Percentiles rank a stretch among this genome's conserved stretches.
Evolutionary conservation across 2,888 invertebrate species (phyloP).

Genomic region (Apeira syringaria): DNA sequence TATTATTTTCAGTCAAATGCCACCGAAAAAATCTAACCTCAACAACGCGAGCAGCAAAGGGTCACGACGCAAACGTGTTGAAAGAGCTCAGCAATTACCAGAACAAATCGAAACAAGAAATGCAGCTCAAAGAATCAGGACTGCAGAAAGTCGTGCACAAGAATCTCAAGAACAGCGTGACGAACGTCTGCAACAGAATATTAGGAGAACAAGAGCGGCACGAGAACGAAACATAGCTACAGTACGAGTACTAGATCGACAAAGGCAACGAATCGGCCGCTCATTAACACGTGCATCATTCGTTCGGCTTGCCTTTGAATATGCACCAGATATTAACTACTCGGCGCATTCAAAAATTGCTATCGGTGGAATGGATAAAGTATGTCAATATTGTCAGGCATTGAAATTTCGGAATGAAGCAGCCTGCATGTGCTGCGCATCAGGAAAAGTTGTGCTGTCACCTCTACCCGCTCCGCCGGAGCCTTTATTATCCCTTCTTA

Average conservation of each 20-base stretch:
- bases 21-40: slow-evolving; percentile 40
- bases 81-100: slow-evolving; percentile 33
- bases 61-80: slow-evolving; percentile 35
- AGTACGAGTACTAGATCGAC: slow-evolving; percentile 16
- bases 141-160: slow-evolving; percentile 30
- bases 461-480: background rate
- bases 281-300: slow-evolving; percentile 36
- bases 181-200: slow-evolving; percentile 34
- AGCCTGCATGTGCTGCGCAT: background rate
- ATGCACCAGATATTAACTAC: slow-evolving; percentile 30
- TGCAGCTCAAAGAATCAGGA: slow-evolving; percentile 26
- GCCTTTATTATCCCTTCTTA: background rate
- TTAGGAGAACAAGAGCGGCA: slow-evolving; percentile 29
- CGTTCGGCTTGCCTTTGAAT: slow-evolving; percentile 34
- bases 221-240: slow-evolving; percentile 28
- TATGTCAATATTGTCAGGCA: slow-evolving; percentile 38
- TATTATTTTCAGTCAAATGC: slow-evolving; percentile 22
- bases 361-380: slow-evolving; percentile 30
- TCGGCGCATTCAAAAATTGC: slow-evolving; percentile 10
- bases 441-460: background rate
- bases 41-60: slow-evolving; percentile 33
- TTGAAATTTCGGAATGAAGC: slow-evolving; percentile 28
- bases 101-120: slow-evolving; percentile 35
- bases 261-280: slow-evolving; percentile 30
- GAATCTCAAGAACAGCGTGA: slow-evolving; percentile 38